Conservation (phyloP, 2,888 invertebrate species). For the Disparrhopalites patrizii region DNA sequence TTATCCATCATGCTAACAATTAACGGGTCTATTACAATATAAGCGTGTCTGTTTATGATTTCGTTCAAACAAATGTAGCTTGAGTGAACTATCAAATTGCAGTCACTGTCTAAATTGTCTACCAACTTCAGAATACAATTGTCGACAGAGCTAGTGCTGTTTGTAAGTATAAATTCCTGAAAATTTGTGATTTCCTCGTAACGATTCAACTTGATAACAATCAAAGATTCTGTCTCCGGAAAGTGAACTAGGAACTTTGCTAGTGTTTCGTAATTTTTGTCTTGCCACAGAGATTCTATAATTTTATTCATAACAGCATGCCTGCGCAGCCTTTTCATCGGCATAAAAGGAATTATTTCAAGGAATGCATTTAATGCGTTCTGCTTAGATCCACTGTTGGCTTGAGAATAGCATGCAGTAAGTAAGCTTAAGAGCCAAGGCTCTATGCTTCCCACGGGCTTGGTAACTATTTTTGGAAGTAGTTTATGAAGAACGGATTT, state of each 20-base stretch:
- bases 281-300: slow-evolving; percentile 15
- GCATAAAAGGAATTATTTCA: slow-evolving; percentile 9
- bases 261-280: slow-evolving; percentile 13
- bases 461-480: slow-evolving; percentile 16
- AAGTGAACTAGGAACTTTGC: slow-evolving; percentile 4
- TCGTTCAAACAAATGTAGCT: slow-evolving; percentile 20
- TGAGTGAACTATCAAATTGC: slow-evolving; percentile 14
- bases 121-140: slow-evolving; percentile 22
- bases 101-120: slow-evolving; percentile 18
- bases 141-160: slow-evolving; percentile 14
- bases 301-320: slow-evolving; percentile 1
- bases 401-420: slow-evolving; percentile 6
- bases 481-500: slow-evolving; percentile 14
- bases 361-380: slow-evolving; percentile 19
- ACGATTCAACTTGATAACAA: slow-evolving; percentile 21
- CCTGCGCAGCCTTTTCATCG: slow-evolving; percentile 14
- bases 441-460: neutral
- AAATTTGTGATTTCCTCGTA: slow-evolving; percentile 22
- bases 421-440: slow-evolving; percentile 15
- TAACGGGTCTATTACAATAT: slow-evolving; percentile 21
- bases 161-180: slow-evolving; percentile 19
- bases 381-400: neutral
- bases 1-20: slow-evolving; percentile 25
- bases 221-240: slow-evolving; percentile 19
- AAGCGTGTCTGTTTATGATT: slow-evolving; percentile 13